These are phyloP conservation scores for Siderastrea siderea DNA, from an alignment of 92 coral and sea anemone genomes.

Conservation along the genomic window DNA sequence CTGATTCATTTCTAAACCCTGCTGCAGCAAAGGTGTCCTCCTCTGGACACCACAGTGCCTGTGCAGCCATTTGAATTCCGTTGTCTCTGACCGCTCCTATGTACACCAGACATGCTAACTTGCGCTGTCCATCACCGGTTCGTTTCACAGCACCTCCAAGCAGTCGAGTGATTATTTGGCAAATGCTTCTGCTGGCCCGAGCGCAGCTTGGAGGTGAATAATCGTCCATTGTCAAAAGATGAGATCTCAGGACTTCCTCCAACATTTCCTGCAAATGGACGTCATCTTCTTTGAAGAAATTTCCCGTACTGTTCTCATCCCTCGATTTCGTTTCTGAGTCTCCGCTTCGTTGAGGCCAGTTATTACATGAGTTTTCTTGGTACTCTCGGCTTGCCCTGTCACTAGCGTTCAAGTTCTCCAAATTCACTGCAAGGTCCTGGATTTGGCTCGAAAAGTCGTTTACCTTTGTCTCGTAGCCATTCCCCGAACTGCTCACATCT, in stretches of 20 bases:
- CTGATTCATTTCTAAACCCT: slow-evolving; percentile 52
- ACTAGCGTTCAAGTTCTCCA: slow-evolving; percentile 7
- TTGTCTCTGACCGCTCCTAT: slow-evolving; percentile 73
- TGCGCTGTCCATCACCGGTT: slow-evolving; percentile 34
- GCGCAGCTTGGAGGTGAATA: slow-evolving; percentile 41
- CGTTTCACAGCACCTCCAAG: background rate
- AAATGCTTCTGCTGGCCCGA: slow-evolving; percentile 25
- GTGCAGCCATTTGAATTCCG: slow-evolving; percentile 66
- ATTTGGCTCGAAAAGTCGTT: slow-evolving; percentile 43
- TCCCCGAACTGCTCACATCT: no score
- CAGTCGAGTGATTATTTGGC: slow-evolving; percentile 28
- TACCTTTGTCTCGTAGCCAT: background rate
- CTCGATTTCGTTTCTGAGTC: background rate
- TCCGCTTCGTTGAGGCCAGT: background rate
- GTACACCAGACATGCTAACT: slow-evolving; percentile 69
- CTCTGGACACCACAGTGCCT: slow-evolving; percentile 72
- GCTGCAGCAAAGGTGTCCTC: slow-evolving; percentile 69
- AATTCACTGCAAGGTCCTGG: slow-evolving; percentile 21
- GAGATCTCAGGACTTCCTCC: slow-evolving; percentile 42
- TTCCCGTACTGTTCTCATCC: background rate
- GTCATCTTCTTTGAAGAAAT: slow-evolving; percentile 33
- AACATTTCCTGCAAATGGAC: slow-evolving; percentile 30
- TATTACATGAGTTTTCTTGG: background rate
- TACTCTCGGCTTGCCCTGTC: background rate
- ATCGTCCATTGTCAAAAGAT: slow-evolving; percentile 34